Evolutionary conservation across 2,797 vertebrate species (phyloP).

Genomic region (Hirundo rustica): DNA sequence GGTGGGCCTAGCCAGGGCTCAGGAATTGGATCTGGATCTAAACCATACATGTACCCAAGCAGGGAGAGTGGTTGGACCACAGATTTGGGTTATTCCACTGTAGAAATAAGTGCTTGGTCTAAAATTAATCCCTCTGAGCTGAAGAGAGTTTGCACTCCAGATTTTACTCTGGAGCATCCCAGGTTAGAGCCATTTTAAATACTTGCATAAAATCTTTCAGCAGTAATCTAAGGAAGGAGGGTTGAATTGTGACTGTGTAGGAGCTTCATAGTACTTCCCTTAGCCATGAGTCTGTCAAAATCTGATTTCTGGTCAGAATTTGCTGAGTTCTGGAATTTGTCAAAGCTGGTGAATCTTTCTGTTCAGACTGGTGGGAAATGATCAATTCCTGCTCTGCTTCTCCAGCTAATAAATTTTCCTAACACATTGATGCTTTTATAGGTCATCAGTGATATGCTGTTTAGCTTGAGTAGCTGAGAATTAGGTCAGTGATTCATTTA

Average conservation of each 20-base stretch:
- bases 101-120: not conserved
- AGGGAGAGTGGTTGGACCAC: not conserved
- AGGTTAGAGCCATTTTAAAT: not conserved
- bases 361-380: not conserved
- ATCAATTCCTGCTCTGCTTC: not conserved
- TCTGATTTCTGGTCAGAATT: not conserved
- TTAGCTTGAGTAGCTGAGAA: constrained; percentile 33
- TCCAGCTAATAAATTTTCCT: not conserved
- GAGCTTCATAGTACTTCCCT: not conserved
- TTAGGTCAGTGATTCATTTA: constrained; percentile 39
- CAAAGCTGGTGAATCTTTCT: not conserved
- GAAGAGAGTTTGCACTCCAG: not conserved
- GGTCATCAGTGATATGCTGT: constrained; percentile 11
- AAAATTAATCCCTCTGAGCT: not conserved
- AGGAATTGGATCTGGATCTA: not conserved
- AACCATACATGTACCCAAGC: not conserved
- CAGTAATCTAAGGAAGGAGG: not conserved
- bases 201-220: not conserved
- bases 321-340: not conserved
- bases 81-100: not conserved
- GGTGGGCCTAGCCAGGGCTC: not conserved
- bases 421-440: constrained; percentile 12
- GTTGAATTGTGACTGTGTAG: not conserved
- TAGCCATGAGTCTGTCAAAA: not conserved
- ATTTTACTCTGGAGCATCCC: not conserved